These are phyloP conservation scores for Apis dorsata DNA, from an alignment of 1,140 invertebrate species.

Conservation along the genomic window DNA sequence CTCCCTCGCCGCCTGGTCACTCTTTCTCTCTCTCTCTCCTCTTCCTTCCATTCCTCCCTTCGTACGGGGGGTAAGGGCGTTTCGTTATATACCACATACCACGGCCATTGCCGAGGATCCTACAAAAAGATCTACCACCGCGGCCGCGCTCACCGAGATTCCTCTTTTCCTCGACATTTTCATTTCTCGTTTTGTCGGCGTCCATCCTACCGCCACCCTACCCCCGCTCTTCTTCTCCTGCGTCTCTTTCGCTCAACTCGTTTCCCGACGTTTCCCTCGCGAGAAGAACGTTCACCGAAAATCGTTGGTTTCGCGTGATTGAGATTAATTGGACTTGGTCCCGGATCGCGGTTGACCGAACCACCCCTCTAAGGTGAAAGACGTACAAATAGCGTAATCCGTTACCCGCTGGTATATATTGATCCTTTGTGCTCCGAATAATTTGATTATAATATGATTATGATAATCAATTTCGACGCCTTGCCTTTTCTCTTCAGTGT, in stretches of 20 bases:
- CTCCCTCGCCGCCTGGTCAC: conserved; percentile 7
- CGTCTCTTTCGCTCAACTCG: neutral
- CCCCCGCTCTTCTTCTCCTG: neutral
- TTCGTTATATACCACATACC: conserved; percentile 46
- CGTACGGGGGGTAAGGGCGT: conserved; percentile 27
- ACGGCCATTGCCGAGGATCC: conserved; percentile 33
- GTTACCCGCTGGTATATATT: too few relatives aligned
- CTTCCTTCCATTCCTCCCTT: conserved; percentile 31
- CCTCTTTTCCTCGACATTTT: conserved; percentile 30
- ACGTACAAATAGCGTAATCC: too few relatives aligned
- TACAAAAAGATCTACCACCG: conserved; percentile 43
- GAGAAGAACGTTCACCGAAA: neutral
- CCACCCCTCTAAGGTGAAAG: too few relatives aligned
- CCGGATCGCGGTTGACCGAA: neutral
- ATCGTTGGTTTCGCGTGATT: neutral
- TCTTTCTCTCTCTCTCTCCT: conserved; percentile 10
- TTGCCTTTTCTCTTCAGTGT: too few relatives aligned
- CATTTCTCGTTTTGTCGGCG: conserved; percentile 32
- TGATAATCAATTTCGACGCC: neutral
- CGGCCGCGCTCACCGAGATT: conserved; percentile 28
- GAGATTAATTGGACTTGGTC: neutral
- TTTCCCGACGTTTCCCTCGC: neutral
- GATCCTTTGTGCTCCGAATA: too few relatives aligned
- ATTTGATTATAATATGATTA: too few relatives aligned
- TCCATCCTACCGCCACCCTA: too few relatives aligned